phyloP scores from a whole-genome alignment of 2,888 invertebrate species.

The Plutella xylostella region DNA sequence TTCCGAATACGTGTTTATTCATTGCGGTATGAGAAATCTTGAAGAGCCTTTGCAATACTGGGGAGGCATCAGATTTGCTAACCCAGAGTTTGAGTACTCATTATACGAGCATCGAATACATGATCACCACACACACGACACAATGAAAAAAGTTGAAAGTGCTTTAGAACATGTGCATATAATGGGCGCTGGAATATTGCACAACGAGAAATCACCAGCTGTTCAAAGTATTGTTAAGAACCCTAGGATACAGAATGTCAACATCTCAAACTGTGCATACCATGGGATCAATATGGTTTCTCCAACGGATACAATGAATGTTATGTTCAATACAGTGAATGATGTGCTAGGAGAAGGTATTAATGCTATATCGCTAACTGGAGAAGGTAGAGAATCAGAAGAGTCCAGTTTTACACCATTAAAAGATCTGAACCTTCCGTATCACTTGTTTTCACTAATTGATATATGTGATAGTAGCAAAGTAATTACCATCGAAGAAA shows the following conservation, averaged over 20 bases:
- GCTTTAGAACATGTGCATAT: constrained; percentile 83
- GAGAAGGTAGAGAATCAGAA: constrained; percentile 89
- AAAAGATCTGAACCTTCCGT: constrained; percentile 84
- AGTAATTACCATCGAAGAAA: constrained; percentile 88
- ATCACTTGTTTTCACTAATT: constrained; percentile 92
- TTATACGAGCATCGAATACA: constrained; percentile 85
- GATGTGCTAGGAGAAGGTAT: constrained; percentile 92
- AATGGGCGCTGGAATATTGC: constrained; percentile 93
- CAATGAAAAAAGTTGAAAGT: constrained; percentile 78
- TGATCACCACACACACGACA: constrained; percentile 82
- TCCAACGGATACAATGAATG: constrained; percentile 83
- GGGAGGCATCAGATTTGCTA: constrained; percentile 96
- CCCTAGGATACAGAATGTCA: constrained; percentile 84
- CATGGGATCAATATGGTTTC: constrained; percentile 94
- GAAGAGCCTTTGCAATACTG: constrained; percentile 81
- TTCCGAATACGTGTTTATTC: constrained; percentile 91
- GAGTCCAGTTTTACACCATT: constrained; percentile 91
- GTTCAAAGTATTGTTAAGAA: constrained; percentile 91
- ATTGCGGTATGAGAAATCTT: constrained; percentile 83
- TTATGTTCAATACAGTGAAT: constrained; percentile 80
- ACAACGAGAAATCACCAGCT: constrained; percentile 94
- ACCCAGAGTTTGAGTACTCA: constrained; percentile 89
- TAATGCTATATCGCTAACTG: constrained; percentile 90
- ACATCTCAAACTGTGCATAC: constrained; percentile 85
- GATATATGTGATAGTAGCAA: constrained; percentile 97